phyloP scores from a whole-genome alignment of 1,140 invertebrate species.

The Panulirus ornatus region DNA sequence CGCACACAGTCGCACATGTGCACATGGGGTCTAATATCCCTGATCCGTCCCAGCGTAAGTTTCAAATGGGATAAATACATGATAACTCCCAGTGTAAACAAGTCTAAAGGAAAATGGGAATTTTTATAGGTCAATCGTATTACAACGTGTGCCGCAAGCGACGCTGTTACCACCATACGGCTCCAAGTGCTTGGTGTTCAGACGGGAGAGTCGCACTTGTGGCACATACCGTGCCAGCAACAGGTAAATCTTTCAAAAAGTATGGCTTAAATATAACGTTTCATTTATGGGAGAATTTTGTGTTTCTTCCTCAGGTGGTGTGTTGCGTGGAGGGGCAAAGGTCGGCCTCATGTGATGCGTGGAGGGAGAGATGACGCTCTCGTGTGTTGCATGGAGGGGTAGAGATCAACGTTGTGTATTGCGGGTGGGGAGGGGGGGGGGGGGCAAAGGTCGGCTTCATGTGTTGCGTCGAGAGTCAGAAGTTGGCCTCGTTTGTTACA shows the following conservation, averaged over 20 bases:
- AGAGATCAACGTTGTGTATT: too few relatives aligned
- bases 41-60: too few relatives aligned
- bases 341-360: too few relatives aligned
- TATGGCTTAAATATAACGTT: constrained; percentile 6
- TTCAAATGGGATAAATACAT: background rate
- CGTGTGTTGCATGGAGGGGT: too few relatives aligned
- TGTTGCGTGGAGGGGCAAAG: background rate
- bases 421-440: too few relatives aligned
- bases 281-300: constrained; percentile 24
- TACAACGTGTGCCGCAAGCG: too few relatives aligned
- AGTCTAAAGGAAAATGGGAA: background rate
- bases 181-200: too few relatives aligned
- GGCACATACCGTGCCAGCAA: constrained; percentile 1
- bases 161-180: too few relatives aligned
- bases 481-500: too few relatives aligned
- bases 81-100: background rate
- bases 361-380: too few relatives aligned
- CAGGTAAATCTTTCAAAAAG: constrained; percentile 14
- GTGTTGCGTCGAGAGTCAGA: too few relatives aligned
- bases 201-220: background rate
- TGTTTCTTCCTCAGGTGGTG: background rate
- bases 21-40: background rate
- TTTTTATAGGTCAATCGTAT: background rate
- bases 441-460: too few relatives aligned
- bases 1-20: constrained; percentile 45